These are phyloP conservation scores for Eilema depressum DNA, from an alignment of 2,888 invertebrate species.

Conservation along the genomic window DNA sequence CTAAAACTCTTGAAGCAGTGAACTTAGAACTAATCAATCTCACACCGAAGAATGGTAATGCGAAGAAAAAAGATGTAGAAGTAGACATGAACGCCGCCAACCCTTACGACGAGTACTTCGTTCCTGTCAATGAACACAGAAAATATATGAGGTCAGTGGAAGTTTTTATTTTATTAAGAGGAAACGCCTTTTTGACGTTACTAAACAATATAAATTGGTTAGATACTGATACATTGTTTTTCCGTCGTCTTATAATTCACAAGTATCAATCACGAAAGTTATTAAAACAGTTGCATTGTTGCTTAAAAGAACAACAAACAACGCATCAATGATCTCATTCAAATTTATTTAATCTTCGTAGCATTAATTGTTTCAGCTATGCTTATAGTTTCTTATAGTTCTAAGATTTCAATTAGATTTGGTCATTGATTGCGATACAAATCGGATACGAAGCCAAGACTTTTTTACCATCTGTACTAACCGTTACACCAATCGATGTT, in stretches of 20 bases:
- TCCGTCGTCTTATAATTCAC: too few species aligned
- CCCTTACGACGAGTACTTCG: constrained; percentile 94
- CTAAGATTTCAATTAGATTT: constrained; percentile 23
- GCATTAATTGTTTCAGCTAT: constrained; percentile 15
- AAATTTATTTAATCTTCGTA: constrained; percentile 6
- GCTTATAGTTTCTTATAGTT: constrained; percentile 10
- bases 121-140: constrained; percentile 94
- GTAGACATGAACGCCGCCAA: constrained; percentile 89
- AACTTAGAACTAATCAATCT: constrained; percentile 93
- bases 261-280: neutral
- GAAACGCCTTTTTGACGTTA: neutral
- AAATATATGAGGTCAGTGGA: constrained; percentile 92
- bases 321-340: constrained; percentile 14
- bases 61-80: constrained; percentile 89
- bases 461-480: constrained; percentile 7
- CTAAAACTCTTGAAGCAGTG: constrained; percentile 89
- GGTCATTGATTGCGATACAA: constrained; percentile 20
- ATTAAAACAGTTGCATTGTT: constrained; percentile 7
- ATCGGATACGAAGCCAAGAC: constrained; percentile 18
- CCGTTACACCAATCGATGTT: constrained; percentile 11
- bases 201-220: neutral
- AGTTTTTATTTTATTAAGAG: constrained; percentile 6
- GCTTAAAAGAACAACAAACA: constrained; percentile 15
- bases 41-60: constrained; percentile 87
- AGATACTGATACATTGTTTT: neutral